phyloP scores from a whole-genome alignment of 2,888 invertebrate species.

The Ochropacha duplaris region DNA sequence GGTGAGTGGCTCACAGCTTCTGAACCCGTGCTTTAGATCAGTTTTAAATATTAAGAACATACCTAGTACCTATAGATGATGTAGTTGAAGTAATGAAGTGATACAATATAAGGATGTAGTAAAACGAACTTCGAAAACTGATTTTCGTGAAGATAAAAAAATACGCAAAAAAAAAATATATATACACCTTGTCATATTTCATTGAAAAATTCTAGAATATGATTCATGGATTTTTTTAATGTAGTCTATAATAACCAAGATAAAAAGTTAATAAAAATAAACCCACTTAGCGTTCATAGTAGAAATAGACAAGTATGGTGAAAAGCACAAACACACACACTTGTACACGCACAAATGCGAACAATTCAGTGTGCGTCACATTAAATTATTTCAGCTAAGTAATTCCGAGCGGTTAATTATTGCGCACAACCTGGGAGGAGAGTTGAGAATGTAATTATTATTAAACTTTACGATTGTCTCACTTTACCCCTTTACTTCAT shows the following conservation, averaged over 20 bases:
- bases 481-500: slow-evolving; percentile 77
- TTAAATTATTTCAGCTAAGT: slow-evolving; percentile 83
- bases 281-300: neutral
- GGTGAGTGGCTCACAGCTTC: slow-evolving; percentile 38
- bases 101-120: too few relatives aligned
- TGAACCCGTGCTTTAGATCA: slow-evolving; percentile 62
- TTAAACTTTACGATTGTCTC: slow-evolving; percentile 84
- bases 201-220: too few relatives aligned
- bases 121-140: too few relatives aligned
- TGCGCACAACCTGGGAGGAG: slow-evolving; percentile 80
- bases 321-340: slow-evolving; percentile 34
- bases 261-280: too few relatives aligned
- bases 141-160: too few relatives aligned
- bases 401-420: slow-evolving; percentile 83
- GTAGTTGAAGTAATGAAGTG: slow-evolving; percentile 15
- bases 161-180: too few relatives aligned
- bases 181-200: too few relatives aligned
- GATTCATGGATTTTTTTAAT: too few relatives aligned
- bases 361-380: slow-evolving; percentile 74
- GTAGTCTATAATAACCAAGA: neutral
- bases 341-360: slow-evolving; percentile 36
- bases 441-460: slow-evolving; percentile 83
- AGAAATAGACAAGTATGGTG: slow-evolving; percentile 8
- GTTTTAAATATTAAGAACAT: slow-evolving; percentile 74
- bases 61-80: too few relatives aligned